A percentile compares a stretch with the other conserved stretches of the same genome.
Conservation (phyloP, 2,797 vertebrate genomes). For the Streptopelia turtur region DNA sequence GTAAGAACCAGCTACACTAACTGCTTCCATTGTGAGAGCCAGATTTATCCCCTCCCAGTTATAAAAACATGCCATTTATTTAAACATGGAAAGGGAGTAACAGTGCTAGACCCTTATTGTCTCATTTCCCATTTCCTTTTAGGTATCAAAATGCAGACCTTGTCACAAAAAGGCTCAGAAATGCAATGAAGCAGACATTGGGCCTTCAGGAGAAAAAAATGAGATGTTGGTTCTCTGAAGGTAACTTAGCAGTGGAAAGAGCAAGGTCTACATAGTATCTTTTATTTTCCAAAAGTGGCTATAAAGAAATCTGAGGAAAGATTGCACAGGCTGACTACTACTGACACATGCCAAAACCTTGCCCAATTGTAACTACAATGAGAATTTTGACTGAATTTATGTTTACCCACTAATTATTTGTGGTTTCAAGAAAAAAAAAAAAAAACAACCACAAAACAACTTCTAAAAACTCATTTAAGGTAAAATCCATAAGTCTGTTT, state of each 20-base stretch:
- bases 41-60: slow-evolving; percentile 49
- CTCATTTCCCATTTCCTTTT: slow-evolving; percentile 63
- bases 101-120: slow-evolving; percentile 13
- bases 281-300: not conserved
- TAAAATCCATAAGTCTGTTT: not conserved
- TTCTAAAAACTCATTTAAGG: not conserved
- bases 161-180: slow-evolving; percentile 24
- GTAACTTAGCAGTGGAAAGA: not conserved
- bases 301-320: not conserved
- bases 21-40: slow-evolving; percentile 24
- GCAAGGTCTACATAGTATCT: not conserved
- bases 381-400: not conserved
- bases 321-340: not conserved
- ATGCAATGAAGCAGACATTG: not conserved
- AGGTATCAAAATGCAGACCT: slow-evolving; percentile 32
- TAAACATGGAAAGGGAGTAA: slow-evolving; percentile 60
- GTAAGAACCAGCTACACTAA: slow-evolving; percentile 18
- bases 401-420: not conserved
- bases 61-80: slow-evolving; percentile 57
- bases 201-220: not conserved
- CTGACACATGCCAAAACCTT: not conserved
- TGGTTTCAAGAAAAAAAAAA: not conserved
- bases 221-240: not conserved
- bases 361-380: not conserved
- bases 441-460: not conserved